Conservation (phyloP, 2,888 invertebrate species). For the Cerastis rubricosa region DNA sequence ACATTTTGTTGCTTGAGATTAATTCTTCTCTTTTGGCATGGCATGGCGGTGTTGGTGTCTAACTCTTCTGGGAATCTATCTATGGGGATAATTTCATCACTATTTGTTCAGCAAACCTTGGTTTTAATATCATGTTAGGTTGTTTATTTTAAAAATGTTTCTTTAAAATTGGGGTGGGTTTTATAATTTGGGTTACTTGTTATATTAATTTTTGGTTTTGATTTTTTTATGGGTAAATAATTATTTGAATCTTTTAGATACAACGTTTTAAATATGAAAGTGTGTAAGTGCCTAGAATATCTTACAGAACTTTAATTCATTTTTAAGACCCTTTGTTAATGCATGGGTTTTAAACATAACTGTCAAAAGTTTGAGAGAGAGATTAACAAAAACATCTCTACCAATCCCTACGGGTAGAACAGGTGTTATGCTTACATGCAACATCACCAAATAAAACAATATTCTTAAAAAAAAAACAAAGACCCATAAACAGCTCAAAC, state of each 20-base stretch:
- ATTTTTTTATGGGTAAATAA: conserved; percentile 27
- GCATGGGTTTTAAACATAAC: neutral
- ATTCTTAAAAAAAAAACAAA: neutral
- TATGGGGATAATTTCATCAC: conserved; percentile 35
- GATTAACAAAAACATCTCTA: neutral
- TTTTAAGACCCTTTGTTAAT: no score
- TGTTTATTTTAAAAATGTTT: neutral
- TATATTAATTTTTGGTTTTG: conserved; percentile 16
- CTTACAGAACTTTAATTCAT: no score
- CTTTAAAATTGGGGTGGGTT: conserved; percentile 15
- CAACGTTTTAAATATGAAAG: neutral
- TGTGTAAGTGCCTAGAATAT: neutral
- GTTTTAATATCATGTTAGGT: conserved; percentile 7
- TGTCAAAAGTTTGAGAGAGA: neutral
- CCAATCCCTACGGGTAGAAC: neutral
- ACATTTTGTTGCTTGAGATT: conserved; percentile 47
- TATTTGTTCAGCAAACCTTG: conserved; percentile 18
- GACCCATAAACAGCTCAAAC: conserved; percentile 32
- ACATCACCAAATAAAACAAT: neutral
- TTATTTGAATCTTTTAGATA: neutral
- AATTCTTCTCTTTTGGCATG: conserved; percentile 68
- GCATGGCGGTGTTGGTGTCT: conserved; percentile 77
- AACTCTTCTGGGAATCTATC: conserved; percentile 36
- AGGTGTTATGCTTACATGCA: neutral
- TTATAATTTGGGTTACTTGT: conserved; percentile 15